These are phyloP conservation scores for Telenomus remus DNA, from an alignment of 1,140 invertebrate genomes.

Conservation along the genomic window DNA sequence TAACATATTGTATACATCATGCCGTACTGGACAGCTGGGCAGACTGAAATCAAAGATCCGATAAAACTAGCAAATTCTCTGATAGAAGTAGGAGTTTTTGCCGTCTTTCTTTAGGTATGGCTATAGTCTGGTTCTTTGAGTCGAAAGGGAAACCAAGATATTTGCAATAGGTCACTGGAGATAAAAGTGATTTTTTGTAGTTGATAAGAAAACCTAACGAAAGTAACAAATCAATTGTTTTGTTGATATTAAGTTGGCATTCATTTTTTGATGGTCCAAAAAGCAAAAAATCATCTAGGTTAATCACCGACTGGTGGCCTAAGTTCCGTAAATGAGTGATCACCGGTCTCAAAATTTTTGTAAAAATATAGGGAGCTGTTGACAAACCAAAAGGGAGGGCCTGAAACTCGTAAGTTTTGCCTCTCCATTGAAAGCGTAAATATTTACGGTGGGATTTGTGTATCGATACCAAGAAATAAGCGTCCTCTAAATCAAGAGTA, in stretches of 20 bases:
- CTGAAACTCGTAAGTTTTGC: not conserved
- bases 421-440: not conserved
- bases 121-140: no score
- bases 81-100: not conserved
- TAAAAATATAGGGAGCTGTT: not conserved
- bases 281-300: not conserved
- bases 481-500: no score
- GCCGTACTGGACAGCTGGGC: not conserved
- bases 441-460: not conserved
- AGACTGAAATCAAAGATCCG: not conserved
- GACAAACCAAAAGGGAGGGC: not conserved
- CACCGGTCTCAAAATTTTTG: not conserved
- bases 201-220: not conserved
- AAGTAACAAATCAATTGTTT: not conserved
- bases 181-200: not conserved
- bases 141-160: not conserved
- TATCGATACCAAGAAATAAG: no score
- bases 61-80: not conserved
- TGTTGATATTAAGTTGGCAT: not conserved
- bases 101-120: not conserved
- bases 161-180: not conserved
- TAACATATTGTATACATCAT: not conserved
- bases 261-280: not conserved
- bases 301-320: not conserved
- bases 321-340: no score